These are phyloP conservation scores for Sclerodermus sp. DNA, from an alignment of 2,888 invertebrate genomes.

Conservation along the genomic window DNA sequence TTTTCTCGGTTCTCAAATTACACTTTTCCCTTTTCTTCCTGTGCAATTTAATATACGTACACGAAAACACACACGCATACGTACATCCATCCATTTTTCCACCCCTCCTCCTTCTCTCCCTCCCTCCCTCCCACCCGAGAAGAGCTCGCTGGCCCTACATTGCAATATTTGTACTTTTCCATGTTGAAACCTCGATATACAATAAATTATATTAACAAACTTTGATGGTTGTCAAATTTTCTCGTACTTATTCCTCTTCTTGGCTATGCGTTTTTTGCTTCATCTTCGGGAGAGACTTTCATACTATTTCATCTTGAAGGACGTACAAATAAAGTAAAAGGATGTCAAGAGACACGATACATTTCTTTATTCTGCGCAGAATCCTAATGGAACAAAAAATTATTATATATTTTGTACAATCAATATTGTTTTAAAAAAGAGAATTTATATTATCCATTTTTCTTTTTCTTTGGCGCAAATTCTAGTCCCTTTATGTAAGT, in stretches of 20 bases:
- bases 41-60: constrained; percentile 24
- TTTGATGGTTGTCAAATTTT: constrained; percentile 32
- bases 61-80: not conserved
- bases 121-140: constrained; percentile 55
- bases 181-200: constrained; percentile 59
- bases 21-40: constrained; percentile 15
- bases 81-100: constrained; percentile 9
- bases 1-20: not conserved
- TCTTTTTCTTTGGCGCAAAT: constrained; percentile 73
- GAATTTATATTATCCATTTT: constrained; percentile 41
- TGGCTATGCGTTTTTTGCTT: no score
- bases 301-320: no score
- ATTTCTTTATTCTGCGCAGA: no score
- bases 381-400: no score
- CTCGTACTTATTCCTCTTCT: constrained; percentile 5
- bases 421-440: no score
- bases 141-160: constrained; percentile 58
- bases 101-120: constrained; percentile 42
- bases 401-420: no score
- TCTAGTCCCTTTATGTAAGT: constrained; percentile 76
- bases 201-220: constrained; percentile 59
- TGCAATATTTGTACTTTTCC: constrained; percentile 59
- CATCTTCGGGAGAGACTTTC: no score
- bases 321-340: no score
- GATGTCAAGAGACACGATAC: no score